A percentile compares a stretch with the other conserved stretches of the same genome.
phyloP scores from a whole-genome alignment of 2,113 vertebrate species.

The Mus spicilegus region DNA sequence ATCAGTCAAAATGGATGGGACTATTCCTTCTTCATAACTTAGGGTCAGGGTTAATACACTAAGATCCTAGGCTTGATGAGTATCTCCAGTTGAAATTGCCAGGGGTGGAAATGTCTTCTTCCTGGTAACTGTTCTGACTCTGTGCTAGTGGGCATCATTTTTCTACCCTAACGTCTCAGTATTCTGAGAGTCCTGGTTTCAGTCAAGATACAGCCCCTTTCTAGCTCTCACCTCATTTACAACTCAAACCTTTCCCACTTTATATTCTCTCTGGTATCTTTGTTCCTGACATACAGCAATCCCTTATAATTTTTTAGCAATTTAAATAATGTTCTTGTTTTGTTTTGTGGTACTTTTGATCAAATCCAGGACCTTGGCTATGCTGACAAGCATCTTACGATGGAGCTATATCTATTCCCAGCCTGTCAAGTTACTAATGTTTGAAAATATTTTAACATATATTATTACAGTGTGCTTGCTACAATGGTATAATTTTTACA shows the following conservation, averaged over 20 bases:
- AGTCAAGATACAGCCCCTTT: background rate
- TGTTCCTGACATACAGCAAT: background rate
- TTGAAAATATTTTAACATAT: slow-evolving; percentile 42
- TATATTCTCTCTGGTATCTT: background rate
- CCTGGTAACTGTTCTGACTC: background rate
- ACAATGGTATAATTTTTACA: background rate
- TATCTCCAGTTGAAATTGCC: slow-evolving; percentile 27
- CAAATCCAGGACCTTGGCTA: background rate
- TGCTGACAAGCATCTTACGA: background rate
- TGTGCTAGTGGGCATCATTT: background rate
- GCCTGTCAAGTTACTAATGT: background rate
- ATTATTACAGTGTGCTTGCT: background rate
- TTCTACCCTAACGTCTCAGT: background rate
- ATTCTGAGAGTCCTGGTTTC: background rate
- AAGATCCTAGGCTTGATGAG: background rate
- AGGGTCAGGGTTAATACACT: background rate
- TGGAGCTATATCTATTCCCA: background rate
- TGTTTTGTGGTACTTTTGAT: background rate
- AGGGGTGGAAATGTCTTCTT: background rate
- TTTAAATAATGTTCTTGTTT: background rate
- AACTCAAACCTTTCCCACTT: background rate
- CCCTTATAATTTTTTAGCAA: background rate
- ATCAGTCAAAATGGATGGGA: background rate
- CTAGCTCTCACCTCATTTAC: background rate
- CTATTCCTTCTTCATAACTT: background rate